Evolutionary conservation across 92 coral and sea anemone genomes (phyloP), one percentile per base, ranked within the genome.

Genomic region (Parazoanthus swiftii): DNA sequence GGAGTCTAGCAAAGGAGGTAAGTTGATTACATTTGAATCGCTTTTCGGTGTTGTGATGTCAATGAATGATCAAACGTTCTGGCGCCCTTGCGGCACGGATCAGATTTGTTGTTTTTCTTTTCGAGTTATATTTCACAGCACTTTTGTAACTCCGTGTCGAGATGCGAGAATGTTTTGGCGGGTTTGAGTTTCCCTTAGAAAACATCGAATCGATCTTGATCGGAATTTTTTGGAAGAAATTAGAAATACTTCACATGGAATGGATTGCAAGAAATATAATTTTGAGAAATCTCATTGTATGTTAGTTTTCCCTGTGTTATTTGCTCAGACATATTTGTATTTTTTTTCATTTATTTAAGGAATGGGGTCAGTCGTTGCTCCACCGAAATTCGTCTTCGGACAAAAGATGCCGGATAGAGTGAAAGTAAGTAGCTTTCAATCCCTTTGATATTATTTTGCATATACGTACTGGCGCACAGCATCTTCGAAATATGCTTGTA

Each of bases 381-480:
- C 98, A 9, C 99, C 99, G 82, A 97, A 97, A 85, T 97, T 97
- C 85, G 94, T 92, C n/a, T 91, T 97, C 73, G 97, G 99, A 36
- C 96, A 95, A 77, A 95, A 91, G 66, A 89, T 90, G 94, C 81
- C 95, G 26, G 97, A 93, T 3, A 91, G 92, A 82, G 90, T 94
- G 4, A 94, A 93, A 93, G 95, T 92, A 91, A 18, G 48, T 85
- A 9, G 51, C 43, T n/a, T 68, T 50, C 0, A 74, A 63, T 58
- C 8, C 1, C 11, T 25, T 0, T 13, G 66, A 14, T n/a, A 76
- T 88, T 59, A 21, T 33, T 56, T 11, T 35, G 4, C 42, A 39
- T 1, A 20, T 29, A 59, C 2, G 15, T 74, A 15, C 13, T 33
- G 23, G 23, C n/a, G 36, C 23, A 37, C 23, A 74, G 8, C 26